These are phyloP conservation scores for Lanius ludovicianus DNA, from an alignment of 2,113 vertebrate genomes.

Conservation along the genomic window DNA sequence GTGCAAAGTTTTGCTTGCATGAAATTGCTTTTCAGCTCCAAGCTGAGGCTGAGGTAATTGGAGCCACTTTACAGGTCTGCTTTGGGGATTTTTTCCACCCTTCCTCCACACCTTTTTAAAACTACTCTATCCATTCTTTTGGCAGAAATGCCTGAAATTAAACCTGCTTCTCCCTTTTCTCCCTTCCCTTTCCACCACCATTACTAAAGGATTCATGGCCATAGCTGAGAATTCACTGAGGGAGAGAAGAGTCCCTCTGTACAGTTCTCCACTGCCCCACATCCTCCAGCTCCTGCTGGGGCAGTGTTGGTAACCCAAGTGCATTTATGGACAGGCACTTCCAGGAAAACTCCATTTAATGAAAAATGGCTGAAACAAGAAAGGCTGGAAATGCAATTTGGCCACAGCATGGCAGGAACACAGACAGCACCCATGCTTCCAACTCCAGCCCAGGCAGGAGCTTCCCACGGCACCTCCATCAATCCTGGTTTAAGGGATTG, in stretches of 20 bases:
- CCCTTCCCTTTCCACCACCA: neutral
- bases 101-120: neutral
- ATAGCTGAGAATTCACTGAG: neutral
- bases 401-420: neutral
- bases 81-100: neutral
- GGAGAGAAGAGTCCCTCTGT: neutral
- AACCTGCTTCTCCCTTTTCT: neutral
- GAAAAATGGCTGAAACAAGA: neutral
- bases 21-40: neutral
- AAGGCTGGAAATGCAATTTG: neutral
- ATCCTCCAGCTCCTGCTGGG: neutral
- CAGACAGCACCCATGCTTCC: neutral
- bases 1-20: neutral
- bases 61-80: neutral
- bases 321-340: neutral
- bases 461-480: neutral
- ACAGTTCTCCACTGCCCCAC: neutral
- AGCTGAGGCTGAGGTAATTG: neutral
- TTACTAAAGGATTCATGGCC: neutral
- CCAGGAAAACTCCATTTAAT: constrained; percentile 35
- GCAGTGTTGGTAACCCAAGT: neutral
- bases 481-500: neutral
- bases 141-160: neutral
- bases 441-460: neutral
- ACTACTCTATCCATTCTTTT: neutral